Evolutionary conservation across 2,888 invertebrate genomes (phyloP).

Genomic region (Eilema griseolum): DNA sequence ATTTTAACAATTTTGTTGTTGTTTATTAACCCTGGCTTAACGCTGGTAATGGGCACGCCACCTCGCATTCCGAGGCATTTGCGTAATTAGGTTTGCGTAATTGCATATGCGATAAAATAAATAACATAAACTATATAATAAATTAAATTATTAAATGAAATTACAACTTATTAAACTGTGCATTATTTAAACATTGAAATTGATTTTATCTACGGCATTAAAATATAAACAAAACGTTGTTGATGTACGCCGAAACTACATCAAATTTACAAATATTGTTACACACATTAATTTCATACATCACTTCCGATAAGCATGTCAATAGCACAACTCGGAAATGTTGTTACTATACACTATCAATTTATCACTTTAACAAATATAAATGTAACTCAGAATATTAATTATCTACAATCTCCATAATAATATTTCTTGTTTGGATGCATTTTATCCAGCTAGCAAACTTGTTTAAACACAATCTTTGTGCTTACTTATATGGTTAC

Average conservation of each 20-base stretch:
- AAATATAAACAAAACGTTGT: too few relatives aligned
- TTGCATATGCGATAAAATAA: not conserved
- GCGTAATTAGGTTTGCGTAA: not conserved
- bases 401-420: not conserved
- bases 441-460: not conserved
- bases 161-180: too few relatives aligned
- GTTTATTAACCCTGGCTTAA: not conserved
- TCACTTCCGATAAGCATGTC: constrained; percentile 4
- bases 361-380: not conserved
- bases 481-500: too few relatives aligned
- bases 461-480: not conserved
- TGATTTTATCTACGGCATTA: not conserved
- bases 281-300: not conserved
- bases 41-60: not conserved
- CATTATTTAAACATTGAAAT: too few relatives aligned
- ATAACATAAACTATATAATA: not conserved
- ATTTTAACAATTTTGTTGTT: not conserved
- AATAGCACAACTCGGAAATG: not conserved
- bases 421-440: not conserved
- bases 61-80: not conserved
- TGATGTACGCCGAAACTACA: not conserved
- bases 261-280: too few relatives aligned
- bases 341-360: not conserved
- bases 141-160: not conserved
- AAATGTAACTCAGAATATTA: not conserved